Percentiles rank a stretch among this genome's conserved stretches.
These are phyloP conservation scores for Coecobrya sp. DNA, from an alignment of 2,888 invertebrate genomes.

Conservation along the genomic window DNA sequence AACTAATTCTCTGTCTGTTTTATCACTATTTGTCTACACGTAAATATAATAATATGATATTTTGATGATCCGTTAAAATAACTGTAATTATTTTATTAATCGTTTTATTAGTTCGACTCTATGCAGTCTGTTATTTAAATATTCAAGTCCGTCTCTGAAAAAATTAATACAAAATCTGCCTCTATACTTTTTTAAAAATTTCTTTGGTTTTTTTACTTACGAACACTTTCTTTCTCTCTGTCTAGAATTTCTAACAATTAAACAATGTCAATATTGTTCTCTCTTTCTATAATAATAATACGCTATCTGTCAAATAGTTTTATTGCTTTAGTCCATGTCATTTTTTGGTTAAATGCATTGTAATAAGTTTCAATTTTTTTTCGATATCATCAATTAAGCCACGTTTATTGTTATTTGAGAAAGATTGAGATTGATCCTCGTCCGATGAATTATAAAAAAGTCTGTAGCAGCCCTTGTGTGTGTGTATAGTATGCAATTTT, in stretches of 20 bases:
- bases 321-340: slow-evolving; percentile 57
- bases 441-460: slow-evolving; percentile 31
- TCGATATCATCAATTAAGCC: slow-evolving; percentile 57
- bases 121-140: slow-evolving; percentile 28
- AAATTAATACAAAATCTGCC: slow-evolving; percentile 30
- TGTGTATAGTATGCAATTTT: slow-evolving; percentile 1
- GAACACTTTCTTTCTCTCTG: slow-evolving; percentile 7
- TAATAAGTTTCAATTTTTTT: slow-evolving; percentile 54
- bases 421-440: slow-evolving; percentile 58
- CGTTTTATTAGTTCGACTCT: slow-evolving; percentile 4
- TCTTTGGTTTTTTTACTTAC: slow-evolving; percentile 29
- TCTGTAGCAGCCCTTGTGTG: slow-evolving; percentile 52
- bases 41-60: not conserved
- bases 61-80: slow-evolving; percentile 27
- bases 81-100: not conserved
- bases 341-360: slow-evolving; percentile 55
- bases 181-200: not conserved
- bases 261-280: slow-evolving; percentile 5
- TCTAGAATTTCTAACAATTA: not conserved
- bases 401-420: slow-evolving; percentile 50
- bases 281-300: not conserved
- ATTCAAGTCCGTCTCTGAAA: slow-evolving; percentile 40
- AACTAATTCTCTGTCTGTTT: not conserved
- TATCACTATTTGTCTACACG: slow-evolving; percentile 24
- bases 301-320: slow-evolving; percentile 32